Conservation (phyloP, 2,797 vertebrate species). For the Pteronotus mesoamericanus region DNA sequence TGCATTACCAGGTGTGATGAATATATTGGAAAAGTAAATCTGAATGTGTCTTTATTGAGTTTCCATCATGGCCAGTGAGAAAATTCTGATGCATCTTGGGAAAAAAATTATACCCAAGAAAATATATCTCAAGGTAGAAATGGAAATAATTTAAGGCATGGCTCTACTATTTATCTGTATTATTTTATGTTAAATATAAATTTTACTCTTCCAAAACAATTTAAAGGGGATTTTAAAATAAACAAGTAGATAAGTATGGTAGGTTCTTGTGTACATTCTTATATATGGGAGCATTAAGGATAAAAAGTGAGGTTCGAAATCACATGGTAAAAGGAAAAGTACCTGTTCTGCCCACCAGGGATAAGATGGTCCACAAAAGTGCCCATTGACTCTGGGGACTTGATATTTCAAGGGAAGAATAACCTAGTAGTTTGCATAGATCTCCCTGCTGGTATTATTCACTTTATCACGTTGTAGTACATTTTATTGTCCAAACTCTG, state of each 20-base stretch:
- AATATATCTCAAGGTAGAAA: background rate
- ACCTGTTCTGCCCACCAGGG: background rate
- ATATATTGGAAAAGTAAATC: background rate
- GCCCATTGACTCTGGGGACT: background rate
- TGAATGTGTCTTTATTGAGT: background rate
- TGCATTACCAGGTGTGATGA: background rate
- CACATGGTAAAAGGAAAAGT: background rate
- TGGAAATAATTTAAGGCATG: background rate
- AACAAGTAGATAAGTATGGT: background rate
- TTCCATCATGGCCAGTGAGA: background rate
- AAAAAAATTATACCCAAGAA: background rate
- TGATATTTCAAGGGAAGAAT: background rate
- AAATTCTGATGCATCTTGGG: background rate
- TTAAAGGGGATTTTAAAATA: background rate
- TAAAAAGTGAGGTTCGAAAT: background rate
- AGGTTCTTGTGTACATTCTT: background rate
- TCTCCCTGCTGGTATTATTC: background rate
- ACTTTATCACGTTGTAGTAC: background rate
- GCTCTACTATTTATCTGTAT: background rate
- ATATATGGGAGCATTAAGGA: background rate
- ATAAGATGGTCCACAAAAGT: background rate
- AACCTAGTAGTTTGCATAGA: background rate
- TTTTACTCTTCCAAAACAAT: background rate
- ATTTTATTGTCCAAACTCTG: background rate
- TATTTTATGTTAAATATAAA: background rate